Evolutionary conservation across 2,797 vertebrate genomes (phyloP), one percentile per base, ranked within the genome.

Genomic region (Danio kyathit): DNA sequence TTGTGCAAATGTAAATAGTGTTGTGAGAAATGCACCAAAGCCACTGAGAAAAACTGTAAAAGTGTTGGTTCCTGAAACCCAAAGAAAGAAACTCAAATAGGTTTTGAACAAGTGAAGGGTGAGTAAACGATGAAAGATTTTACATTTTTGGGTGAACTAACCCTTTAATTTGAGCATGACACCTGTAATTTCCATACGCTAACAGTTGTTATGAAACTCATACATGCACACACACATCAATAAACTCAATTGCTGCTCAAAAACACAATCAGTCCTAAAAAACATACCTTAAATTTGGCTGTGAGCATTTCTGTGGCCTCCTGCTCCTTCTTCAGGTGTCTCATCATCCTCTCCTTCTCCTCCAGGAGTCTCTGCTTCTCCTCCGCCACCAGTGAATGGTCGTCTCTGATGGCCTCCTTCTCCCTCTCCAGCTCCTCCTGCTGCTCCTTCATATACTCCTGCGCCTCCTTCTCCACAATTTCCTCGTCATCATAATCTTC

Each of bases 321-420:
- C 86, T 96, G 97, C 89, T 99, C 96, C 86, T 95, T 96, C 87
- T 92, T 91, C 87, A 99, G 94, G 79, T 96, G 95, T 73, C 96
- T 96, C 86, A 99, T 96, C 97, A 98, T 98, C 92, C 94, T 97
- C 92, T 98, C 96, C 82, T 99, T 98, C 92, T 99, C 97, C 82
- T 95, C 96, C 83, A 99, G 94, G 43, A 99, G 94, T 90, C 93
- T 96, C 89, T 96, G 95, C 90, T 99, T 98, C 90, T 99, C 96
- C 82, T 98, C 97, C 0, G 95, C 95, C 93, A 99, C 87, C 85
- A 99, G 90, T 87, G 94, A 97, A 57, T 94, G 95, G 89, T 99
- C 97, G 0, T 95, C 97, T 89, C 93, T 95, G 90, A 99, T 99
- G 80, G 97, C 97, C 0, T 96, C 95, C 57, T 96, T 98, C 89